Base-by-base conservation (phyloP, 2,113 vertebrate genomes). In the Erythrocercus mccallii region DNA sequence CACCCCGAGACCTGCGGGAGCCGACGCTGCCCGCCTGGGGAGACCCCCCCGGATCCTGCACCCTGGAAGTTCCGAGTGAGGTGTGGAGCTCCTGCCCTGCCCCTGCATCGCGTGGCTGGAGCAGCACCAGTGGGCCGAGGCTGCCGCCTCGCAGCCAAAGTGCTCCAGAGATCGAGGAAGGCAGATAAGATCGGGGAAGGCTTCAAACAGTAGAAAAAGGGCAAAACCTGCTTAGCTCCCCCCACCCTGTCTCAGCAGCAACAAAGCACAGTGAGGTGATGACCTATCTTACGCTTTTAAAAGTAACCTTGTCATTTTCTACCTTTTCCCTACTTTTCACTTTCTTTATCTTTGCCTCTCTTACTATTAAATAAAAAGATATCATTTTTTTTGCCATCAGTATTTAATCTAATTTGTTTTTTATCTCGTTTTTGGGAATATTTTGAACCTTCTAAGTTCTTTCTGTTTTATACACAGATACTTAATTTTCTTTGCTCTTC, bases 11-110 rank as follows among this genome's bases (percentile, higher is more conserved):
- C 25, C 37, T 21, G 48, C 0, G 7, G 31, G 37, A 40, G 12
- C 35, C 10, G 28, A 4, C 4, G 4, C 30, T 24, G 35, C 8
- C 28, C 2, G 6, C 47, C 0, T 11, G 60, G 60, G 47, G 47
- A 64, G 19, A 19, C 6, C 6, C 22, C 37, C 23, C 3, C 40
- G 11, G 6, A 15, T 18, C 18, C 48, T 44, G 38, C 76, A 53
- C 60, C 48, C 48, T 19, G 61, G 48, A 22, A 15, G 25, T 4
- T 47, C 5, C 14, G 33, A 23, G 48, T 1, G 61, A 35, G 3
- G 0, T 30, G 38, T 12, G 48, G 38, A 17, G 2, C 24, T 38
- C 19, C 38, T 4, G 9, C 47, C 48, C 48, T 27, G 76, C 31
- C 12, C n/a, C 47, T 27, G 16, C 9, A 7, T 15, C 16, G 42